phyloP scores from a whole-genome alignment of 2,797 vertebrate genomes.

The Diplodus puntazzo region DNA sequence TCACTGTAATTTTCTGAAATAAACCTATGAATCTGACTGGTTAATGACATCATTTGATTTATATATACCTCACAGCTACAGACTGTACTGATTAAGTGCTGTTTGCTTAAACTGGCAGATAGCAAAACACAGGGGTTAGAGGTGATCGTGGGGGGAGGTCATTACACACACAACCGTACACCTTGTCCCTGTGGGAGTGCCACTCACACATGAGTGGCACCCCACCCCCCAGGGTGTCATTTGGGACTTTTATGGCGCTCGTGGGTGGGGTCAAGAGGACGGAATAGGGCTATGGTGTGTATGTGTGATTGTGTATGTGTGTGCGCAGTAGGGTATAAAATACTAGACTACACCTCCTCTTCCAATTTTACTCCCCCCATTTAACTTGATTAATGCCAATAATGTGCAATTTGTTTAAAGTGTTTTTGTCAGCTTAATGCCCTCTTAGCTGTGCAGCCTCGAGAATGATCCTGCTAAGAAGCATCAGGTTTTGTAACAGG shows the following conservation, averaged over 20 bases:
- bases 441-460: constrained; percentile 40
- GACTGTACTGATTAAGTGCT: constrained; percentile 46
- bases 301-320: neutral
- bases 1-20: constrained; percentile 68
- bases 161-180: constrained; percentile 36
- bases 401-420: constrained; percentile 41
- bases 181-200: constrained; percentile 13
- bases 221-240: constrained; percentile 17
- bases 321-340: constrained; percentile 4
- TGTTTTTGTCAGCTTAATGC: constrained; percentile 48
- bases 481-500: constrained; percentile 57
- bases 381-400: constrained; percentile 41
- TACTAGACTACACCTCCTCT: constrained; percentile 19
- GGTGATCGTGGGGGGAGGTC: constrained; percentile 17
- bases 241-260: constrained; percentile 34
- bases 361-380: constrained; percentile 36
- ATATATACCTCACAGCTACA: constrained; percentile 56
- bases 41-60: constrained; percentile 56
- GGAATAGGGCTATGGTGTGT: constrained; percentile 1
- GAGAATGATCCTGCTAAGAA: constrained; percentile 38
- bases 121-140: constrained; percentile 35
- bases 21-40: constrained; percentile 49
- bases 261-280: constrained; percentile 20
- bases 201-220: constrained; percentile 17
- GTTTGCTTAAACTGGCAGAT: constrained; percentile 51